Evolutionary conservation across 2,113 vertebrate genomes (phyloP).

Genomic region (Sceloporus undulatus): DNA sequence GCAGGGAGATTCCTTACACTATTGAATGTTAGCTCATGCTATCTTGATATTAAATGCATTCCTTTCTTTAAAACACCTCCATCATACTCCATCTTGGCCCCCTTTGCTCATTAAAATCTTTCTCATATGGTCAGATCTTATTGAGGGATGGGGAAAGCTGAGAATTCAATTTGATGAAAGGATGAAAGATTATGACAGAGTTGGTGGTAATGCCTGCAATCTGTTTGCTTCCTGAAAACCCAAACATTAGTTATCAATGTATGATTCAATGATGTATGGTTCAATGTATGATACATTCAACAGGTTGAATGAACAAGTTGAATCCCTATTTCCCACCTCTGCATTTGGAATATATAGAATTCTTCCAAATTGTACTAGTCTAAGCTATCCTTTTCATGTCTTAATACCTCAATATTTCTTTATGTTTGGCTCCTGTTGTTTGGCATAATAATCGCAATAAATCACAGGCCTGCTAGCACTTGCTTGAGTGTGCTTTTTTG

Average conservation of each 20-base stretch:
- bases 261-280: neutral
- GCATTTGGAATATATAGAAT: neutral
- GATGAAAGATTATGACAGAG: neutral
- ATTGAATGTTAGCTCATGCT: neutral
- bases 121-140: neutral
- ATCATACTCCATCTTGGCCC: neutral
- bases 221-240: neutral
- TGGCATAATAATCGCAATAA: neutral
- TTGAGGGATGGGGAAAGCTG: neutral
- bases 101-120: slow-evolving; percentile 9
- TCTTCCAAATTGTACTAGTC: neutral
- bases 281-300: neutral
- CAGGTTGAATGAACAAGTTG: neutral
- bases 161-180: slow-evolving; percentile 4
- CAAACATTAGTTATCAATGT: neutral
- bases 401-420: neutral
- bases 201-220: neutral
- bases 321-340: neutral
- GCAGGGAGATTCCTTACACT: neutral
- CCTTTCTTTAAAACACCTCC: neutral
- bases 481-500: neutral
- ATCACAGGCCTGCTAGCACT: neutral
- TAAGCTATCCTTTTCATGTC: neutral
- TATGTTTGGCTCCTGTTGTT: neutral
- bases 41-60: neutral